Evolutionary conservation across 1,140 invertebrate species (phyloP).

Genomic region (Drosophila rhopaloa): DNA sequence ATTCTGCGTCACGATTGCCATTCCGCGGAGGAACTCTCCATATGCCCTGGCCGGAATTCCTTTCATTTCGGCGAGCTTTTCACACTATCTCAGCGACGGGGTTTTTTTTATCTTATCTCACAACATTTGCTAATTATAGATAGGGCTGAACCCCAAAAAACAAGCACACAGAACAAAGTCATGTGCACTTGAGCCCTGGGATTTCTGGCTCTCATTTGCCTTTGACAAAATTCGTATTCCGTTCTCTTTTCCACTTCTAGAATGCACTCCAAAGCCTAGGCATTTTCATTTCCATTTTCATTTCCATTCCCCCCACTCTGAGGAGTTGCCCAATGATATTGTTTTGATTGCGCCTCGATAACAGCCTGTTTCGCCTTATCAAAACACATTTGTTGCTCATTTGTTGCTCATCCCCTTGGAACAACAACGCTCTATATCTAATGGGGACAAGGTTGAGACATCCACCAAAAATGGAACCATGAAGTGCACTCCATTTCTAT

Average conservation of each 20-base stretch:
- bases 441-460: constrained; percentile 72
- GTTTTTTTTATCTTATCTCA: constrained; percentile 59
- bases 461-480: constrained; percentile 45
- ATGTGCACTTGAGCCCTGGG: constrained; percentile 45
- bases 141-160: constrained; percentile 42
- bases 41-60: constrained; percentile 33
- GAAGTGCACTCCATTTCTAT: constrained; percentile 39
- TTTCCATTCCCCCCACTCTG: constrained; percentile 1
- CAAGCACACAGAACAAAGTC: constrained; percentile 14
- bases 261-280: constrained; percentile 22
- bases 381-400: constrained; percentile 55
- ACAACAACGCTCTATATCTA: constrained; percentile 48
- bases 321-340: constrained; percentile 35
- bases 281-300: constrained; percentile 21
- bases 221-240: constrained; percentile 9
- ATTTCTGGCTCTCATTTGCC: constrained; percentile 26
- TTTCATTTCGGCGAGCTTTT: constrained; percentile 41
- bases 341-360: constrained; percentile 73
- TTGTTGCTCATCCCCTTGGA: constrained; percentile 31
- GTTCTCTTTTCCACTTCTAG: background rate
- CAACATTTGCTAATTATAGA: constrained; percentile 77
- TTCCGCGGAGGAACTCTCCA: constrained; percentile 10
- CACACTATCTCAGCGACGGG: constrained; percentile 27
- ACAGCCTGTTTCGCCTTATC: constrained; percentile 68
- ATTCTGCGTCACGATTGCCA: constrained; percentile 28